Evolutionary conservation across 2,888 invertebrate genomes (phyloP).

Genomic region (Schizotus pectinicornis): DNA sequence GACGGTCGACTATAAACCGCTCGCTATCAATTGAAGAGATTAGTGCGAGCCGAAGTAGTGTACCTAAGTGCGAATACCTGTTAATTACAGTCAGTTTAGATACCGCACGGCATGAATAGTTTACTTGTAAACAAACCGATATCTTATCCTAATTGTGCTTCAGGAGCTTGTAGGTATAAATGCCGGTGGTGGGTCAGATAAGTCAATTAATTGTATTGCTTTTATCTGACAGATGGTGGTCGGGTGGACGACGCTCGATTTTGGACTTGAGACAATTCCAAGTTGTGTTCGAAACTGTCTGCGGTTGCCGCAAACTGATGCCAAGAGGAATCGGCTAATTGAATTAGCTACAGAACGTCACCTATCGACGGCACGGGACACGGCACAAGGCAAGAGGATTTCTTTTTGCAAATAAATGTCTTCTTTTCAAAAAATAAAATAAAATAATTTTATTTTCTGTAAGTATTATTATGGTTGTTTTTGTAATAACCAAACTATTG

Average conservation of each 20-base stretch:
- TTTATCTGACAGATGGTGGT: slow-evolving; percentile 19
- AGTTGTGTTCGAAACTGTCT: slow-evolving; percentile 39
- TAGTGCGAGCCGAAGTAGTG: slow-evolving; percentile 37
- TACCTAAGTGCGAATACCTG: slow-evolving; percentile 48
- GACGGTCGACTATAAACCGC: slow-evolving; percentile 17
- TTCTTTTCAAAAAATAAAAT: no score
- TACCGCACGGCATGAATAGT: slow-evolving; percentile 40
- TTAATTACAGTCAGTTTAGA: slow-evolving; percentile 45
- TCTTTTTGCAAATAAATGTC: no score
- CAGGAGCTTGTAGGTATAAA: slow-evolving; percentile 36
- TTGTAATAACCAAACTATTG: no score
- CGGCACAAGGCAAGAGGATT: no score
- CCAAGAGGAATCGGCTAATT: slow-evolving; percentile 6
- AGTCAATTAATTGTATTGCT: slow-evolving; percentile 43
- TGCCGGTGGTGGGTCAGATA: slow-evolving; percentile 43
- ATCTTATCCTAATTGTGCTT: slow-evolving; percentile 47
- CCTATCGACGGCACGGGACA: no score
- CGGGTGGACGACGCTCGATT: neutral
- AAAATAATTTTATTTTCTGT: no score
- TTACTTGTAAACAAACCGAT: slow-evolving; percentile 44
- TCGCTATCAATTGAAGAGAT: slow-evolving; percentile 41
- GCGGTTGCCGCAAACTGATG: neutral
- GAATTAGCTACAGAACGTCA: no score
- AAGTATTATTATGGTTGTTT: no score
- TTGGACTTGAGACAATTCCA: slow-evolving; percentile 37